Evolutionary conservation across 2,888 invertebrate species (phyloP).

Genomic region (Euplexia lucipara): DNA sequence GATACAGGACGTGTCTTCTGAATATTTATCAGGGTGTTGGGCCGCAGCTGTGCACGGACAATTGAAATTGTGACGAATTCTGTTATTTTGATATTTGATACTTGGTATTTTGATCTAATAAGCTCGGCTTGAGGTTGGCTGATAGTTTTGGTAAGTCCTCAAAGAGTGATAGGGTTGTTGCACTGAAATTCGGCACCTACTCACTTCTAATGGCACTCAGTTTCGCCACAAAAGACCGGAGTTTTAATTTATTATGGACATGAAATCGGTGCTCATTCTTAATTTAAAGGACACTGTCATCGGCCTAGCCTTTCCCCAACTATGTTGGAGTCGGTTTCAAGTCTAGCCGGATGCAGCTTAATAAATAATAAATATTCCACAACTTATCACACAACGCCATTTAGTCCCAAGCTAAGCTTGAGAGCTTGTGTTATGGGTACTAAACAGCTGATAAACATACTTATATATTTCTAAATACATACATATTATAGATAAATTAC

Average conservation of each 20-base stretch:
- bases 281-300: too few species aligned
- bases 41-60: conserved; percentile 68
- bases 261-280: too few species aligned
- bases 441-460: too few species aligned
- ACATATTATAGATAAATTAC: too few species aligned
- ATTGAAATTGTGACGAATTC: conserved; percentile 68
- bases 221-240: neutral
- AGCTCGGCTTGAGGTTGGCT: neutral
- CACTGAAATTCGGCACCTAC: neutral
- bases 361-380: too few species aligned
- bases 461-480: too few species aligned
- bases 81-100: conserved; percentile 62
- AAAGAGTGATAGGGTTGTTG: neutral
- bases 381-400: too few species aligned
- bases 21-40: conserved; percentile 75
- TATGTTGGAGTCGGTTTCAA: too few species aligned
- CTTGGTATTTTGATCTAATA: conserved; percentile 53
- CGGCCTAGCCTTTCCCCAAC: too few species aligned
- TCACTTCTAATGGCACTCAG: neutral
- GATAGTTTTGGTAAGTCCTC: neutral
- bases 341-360: too few species aligned
- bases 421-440: too few species aligned
- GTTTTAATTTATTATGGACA: neutral
- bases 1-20: conserved; percentile 68
- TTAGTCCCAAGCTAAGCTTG: too few species aligned